Base-by-base conservation (phyloP, 2,113 vertebrate genomes). In the Forbesichthys agassizii region DNA sequence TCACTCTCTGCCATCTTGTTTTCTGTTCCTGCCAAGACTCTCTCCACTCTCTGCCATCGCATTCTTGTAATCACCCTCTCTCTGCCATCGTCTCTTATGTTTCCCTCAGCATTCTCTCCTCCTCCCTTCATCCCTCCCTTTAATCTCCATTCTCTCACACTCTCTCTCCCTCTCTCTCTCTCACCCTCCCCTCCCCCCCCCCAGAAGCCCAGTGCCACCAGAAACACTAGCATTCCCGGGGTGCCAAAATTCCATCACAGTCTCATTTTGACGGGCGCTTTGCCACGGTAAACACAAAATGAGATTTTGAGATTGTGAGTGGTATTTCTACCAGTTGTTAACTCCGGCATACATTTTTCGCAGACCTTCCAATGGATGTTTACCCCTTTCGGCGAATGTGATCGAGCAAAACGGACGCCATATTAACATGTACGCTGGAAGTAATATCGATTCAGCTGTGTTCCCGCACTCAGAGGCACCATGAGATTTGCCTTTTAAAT, bases 401-500 rank as follows among this genome's bases (percentile, higher is more conserved):
- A 27, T 27, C 49, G 54, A 65, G 47, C 13, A 18, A 47, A 56
- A 48, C n/a, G 55, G 11, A 16, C 48, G 5, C 20, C 54, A 36
- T 27, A 58, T 62, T 53, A 33, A 55, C 66, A 54, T 66, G 58
- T 72, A 71, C 73, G 66, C 54, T 64, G 27, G 66, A 51, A 56
- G 12, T 67, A 46, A 57, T 66, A 66, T 52, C 14, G 33, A 72
- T 83, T 77, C 63, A 64, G 54, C 72, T 8, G 64, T 65, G 74
- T 53, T 61, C 53, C 60, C 55, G 33, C 14, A 63, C 51, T 65
- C 61, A 33, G 7, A 7, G 16, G 16, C 68, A 46, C 9, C 10
- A 33, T 52, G 58, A 79, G 68, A 88, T 90, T 80, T 88, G 83
- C 83, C 82, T 86, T 90, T 90, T 68, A 90, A 86, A 92, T 89